A percentile compares a stretch with the other conserved stretches of the same genome.
phyloP scores from a whole-genome alignment of 2,888 invertebrate species.

The Catocala sponsa region DNA sequence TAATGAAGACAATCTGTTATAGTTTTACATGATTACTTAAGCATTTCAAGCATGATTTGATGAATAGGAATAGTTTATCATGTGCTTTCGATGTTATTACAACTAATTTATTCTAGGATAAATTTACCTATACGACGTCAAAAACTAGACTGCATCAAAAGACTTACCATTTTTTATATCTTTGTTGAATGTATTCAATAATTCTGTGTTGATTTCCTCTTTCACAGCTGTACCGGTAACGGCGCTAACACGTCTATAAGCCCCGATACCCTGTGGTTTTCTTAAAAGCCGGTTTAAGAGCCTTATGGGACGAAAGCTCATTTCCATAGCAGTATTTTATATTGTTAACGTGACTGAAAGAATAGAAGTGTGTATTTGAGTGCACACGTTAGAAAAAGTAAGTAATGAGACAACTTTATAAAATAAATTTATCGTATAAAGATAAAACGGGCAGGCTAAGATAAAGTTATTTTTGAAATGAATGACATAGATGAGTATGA shows the following conservation, averaged over 20 bases:
- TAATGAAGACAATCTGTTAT: too few species aligned
- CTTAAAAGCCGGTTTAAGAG: slow-evolving; percentile 75
- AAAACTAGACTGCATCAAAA: neutral
- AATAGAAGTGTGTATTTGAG: slow-evolving; percentile 1
- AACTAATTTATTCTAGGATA: too few species aligned
- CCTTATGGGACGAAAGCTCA: slow-evolving; percentile 65
- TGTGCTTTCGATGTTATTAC: too few species aligned
- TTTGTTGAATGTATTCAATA: slow-evolving; percentile 71
- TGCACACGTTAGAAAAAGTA: neutral
- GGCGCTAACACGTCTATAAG: slow-evolving; percentile 64
- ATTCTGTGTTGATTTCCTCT: slow-evolving; percentile 70
- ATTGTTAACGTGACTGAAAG: slow-evolving; percentile 4
- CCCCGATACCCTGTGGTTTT: slow-evolving; percentile 61
- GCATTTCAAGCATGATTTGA: too few species aligned
- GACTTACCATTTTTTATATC: slow-evolving; percentile 75
- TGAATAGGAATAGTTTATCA: too few species aligned
- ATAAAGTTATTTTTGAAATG: slow-evolving; percentile 29
- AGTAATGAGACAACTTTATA: slow-evolving; percentile 7
- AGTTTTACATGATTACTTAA: too few species aligned
- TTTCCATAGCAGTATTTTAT: slow-evolving; percentile 62
- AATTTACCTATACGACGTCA: too few species aligned
- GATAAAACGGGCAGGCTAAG: slow-evolving; percentile 23
- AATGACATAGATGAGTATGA: slow-evolving; percentile 10
- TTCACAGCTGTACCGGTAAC: slow-evolving; percentile 67
- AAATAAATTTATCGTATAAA: slow-evolving; percentile 22